Evolutionary conservation across 2,797 vertebrate species (phyloP).

Genomic region (Margarornis squamiger): DNA sequence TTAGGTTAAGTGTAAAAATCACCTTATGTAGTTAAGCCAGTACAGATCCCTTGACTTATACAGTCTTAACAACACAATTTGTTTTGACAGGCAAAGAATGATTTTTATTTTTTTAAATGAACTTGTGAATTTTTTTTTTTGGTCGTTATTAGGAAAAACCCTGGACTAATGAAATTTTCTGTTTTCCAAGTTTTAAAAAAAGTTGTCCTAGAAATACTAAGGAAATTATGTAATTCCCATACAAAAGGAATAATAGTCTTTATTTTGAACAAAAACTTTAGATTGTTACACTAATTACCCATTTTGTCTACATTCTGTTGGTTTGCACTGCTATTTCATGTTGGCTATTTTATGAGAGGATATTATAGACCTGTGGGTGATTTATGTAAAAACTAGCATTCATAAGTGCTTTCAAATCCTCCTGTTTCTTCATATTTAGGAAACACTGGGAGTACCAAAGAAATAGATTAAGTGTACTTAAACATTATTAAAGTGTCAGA

Average conservation of each 20-base stretch:
- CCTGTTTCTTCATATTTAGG: conserved; percentile 70
- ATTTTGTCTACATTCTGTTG: conserved; percentile 31
- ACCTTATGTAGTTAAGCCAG: background rate
- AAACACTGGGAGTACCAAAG: conserved; percentile 70
- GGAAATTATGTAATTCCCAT: background rate
- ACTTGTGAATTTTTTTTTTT: background rate
- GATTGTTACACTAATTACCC: conserved; percentile 15
- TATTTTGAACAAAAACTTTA: background rate
- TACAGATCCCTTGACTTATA: background rate
- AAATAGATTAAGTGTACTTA: conserved; percentile 74
- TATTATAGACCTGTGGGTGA: conserved; percentile 31
- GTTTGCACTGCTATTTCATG: conserved; percentile 43
- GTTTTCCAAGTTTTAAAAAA: background rate
- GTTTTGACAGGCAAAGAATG: background rate
- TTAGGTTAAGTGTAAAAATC: background rate
- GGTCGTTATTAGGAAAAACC: background rate
- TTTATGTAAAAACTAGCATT: conserved; percentile 63
- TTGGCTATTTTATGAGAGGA: conserved; percentile 45
- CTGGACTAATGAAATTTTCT: too few relatives aligned
- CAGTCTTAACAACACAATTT: background rate
- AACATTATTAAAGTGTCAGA: conserved; percentile 75
- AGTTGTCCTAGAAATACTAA: background rate
- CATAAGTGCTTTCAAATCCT: conserved; percentile 69
- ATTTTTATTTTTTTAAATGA: background rate
- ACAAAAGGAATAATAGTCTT: conserved; percentile 23